These are phyloP conservation scores for Anthonomus grandis DNA, from an alignment of 1,140 invertebrate species.

Conservation along the genomic window DNA sequence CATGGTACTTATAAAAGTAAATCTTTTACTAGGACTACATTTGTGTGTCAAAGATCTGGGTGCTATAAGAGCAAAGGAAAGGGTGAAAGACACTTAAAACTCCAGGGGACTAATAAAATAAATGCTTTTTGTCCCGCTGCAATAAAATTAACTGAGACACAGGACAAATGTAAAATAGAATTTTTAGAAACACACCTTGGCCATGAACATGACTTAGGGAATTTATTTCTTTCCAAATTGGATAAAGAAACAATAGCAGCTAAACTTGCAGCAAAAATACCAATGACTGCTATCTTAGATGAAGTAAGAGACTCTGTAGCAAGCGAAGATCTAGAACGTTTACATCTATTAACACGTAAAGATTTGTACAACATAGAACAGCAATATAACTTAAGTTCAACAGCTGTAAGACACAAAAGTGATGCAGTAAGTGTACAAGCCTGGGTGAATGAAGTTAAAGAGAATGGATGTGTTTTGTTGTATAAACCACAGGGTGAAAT, in stretches of 20 bases:
- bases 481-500: slow-evolving; percentile 20
- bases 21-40: slow-evolving; percentile 6
- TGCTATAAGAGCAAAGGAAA: neutral
- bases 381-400: neutral
- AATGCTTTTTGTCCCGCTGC: too few species aligned
- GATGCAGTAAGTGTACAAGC: slow-evolving; percentile 5
- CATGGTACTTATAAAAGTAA: slow-evolving; percentile 8
- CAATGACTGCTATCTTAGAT: slow-evolving; percentile 4
- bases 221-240: neutral
- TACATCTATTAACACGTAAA: slow-evolving; percentile 6
- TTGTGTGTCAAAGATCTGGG: neutral
- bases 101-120: too few species aligned
- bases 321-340: neutral
- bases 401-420: slow-evolving; percentile 12
- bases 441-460: slow-evolving; percentile 14
- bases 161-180: neutral
- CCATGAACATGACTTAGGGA: neutral
- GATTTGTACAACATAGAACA: slow-evolving; percentile 5
- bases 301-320: slow-evolving; percentile 4
- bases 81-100: too few species aligned
- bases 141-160: too few species aligned
- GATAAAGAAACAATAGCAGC: neutral
- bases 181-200: neutral
- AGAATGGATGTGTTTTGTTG: slow-evolving; percentile 18
- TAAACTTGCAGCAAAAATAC: slow-evolving; percentile 4